Conservation (phyloP, 2,888 invertebrate species). For the Xylota segnis region DNA sequence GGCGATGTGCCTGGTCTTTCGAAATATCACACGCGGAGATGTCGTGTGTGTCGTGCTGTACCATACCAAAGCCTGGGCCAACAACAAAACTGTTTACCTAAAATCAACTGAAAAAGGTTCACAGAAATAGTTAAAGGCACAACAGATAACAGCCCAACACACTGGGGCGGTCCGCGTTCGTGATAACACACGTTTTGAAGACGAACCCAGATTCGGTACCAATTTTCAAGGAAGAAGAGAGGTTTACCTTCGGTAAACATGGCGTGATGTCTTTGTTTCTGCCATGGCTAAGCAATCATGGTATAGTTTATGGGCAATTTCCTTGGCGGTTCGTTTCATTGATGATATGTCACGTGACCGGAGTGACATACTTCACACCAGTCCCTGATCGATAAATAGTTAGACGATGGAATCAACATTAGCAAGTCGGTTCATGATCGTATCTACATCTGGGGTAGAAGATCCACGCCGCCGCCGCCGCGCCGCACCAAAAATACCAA, state of each 20-base stretch:
- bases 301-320: conserved; percentile 69
- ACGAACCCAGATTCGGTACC: conserved; percentile 9
- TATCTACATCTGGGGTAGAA: conserved; percentile 31
- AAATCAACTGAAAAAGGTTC: conserved; percentile 33
- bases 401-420: conserved; percentile 59
- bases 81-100: conserved; percentile 48
- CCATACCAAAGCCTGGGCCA: conserved; percentile 33
- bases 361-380: conserved; percentile 69
- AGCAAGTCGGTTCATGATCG: conserved; percentile 43
- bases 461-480: conserved; percentile 2
- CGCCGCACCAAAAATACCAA: conserved; percentile 69
- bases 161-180: conserved; percentile 13
- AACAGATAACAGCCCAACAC: conserved; percentile 60
- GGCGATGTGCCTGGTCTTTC: conserved; percentile 34
- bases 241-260: conserved; percentile 59
- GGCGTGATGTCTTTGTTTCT: conserved; percentile 65
- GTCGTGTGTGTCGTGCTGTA: conserved; percentile 44
- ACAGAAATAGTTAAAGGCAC: conserved; percentile 31
- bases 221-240: conserved; percentile 46
- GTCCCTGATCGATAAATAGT: conserved; percentile 60
- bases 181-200: conserved; percentile 47
- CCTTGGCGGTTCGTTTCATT: conserved; percentile 67
- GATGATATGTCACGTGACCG: conserved; percentile 62
- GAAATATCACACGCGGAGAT: conserved; percentile 57
- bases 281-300: conserved; percentile 39